Evolutionary conservation across 2,888 invertebrate genomes (phyloP), one percentile per base, ranked within the genome.

Genomic region (Arctia plantaginis): DNA sequence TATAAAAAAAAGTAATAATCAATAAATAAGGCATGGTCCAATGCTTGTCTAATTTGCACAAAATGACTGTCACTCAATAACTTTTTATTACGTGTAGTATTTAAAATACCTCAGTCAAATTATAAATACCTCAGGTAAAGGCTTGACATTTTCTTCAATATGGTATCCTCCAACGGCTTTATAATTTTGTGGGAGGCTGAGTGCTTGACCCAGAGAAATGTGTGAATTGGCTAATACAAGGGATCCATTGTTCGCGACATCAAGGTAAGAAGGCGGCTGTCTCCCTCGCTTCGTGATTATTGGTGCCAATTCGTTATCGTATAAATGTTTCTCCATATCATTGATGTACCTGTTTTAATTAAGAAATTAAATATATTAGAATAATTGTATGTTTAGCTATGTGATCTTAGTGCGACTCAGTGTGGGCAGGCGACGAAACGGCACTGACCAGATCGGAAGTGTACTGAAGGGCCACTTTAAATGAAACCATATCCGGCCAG

Each of bases 181-280:
- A n/a, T 78, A 80, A 68, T 80, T 85, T 33, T 79, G 76, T 7
- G 82, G 81, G 59, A 81, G n/a, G 27, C 73, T 74, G 41, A 76
- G 77, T 13, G 80, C 74, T 51, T 79, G 69, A 18, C 76, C 77
- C 20, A 82, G 62, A 47, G 82, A 79, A 0, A 80, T 73, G 67
- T 80, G 80, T 2, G 76, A 76, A 51, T 88, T 88, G 15, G 81
- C 82, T 8, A 88, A 65, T 51, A 86, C 41, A 7, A 89, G 66
- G 0, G 88, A 87, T 1, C 78, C 84, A 44, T 88, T 88, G 59
- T 79, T 84, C 59, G 75, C 75, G 6, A 87, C n/a, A 0, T 82
- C 80, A 15, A 83, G 73, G 27, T 84, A 86, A 1, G 78, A 69
- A 20, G 85, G 86, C 10, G 84, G 76, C 8, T 72, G 69, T 27